Percentiles rank a stretch among this genome's conserved stretches.
These are phyloP conservation scores for Apotomis capreana DNA, from an alignment of 2,888 invertebrate species.

Conservation along the genomic window DNA sequence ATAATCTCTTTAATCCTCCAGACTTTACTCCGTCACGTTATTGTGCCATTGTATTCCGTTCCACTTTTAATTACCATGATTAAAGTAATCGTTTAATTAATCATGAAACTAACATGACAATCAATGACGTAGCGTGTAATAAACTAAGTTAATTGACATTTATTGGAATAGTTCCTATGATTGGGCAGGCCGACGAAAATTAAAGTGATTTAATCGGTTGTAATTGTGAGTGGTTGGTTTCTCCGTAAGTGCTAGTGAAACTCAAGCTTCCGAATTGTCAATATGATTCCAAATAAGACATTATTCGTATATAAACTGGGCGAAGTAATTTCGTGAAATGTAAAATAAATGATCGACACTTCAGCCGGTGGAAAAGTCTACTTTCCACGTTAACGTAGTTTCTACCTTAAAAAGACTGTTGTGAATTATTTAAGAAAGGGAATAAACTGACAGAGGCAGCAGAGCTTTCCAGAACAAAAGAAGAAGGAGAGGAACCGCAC, in stretches of 20 bases:
- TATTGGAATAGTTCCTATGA: slow-evolving; percentile 4
- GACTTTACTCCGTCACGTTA: slow-evolving; percentile 25
- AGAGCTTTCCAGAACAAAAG: no score
- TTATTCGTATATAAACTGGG: not conserved
- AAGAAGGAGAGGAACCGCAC: no score
- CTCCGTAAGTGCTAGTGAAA: no score
- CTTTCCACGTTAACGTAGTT: no score
- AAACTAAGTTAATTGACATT: slow-evolving; percentile 16
- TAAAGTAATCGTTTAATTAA: slow-evolving; percentile 33
- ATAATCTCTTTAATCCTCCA: slow-evolving; percentile 26
- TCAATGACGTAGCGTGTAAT: slow-evolving; percentile 21
- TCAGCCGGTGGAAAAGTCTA: not conserved
- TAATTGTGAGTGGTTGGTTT: not conserved
- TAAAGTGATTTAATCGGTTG: not conserved
- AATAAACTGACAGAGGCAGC: no score
- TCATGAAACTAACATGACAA: slow-evolving; percentile 24
- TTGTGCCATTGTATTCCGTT: slow-evolving; percentile 29
- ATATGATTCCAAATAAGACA: no score
- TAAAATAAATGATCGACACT: not conserved
- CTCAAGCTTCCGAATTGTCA: no score
- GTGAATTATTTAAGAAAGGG: no score
- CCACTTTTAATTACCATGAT: slow-evolving; percentile 27
- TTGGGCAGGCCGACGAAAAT: not conserved
- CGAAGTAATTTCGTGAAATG: not conserved
- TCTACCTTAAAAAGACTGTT: no score